Evolutionary conservation across 2,888 invertebrate genomes (phyloP), one percentile per base, ranked within the genome.

Genomic region (Poecilus cupreus): DNA sequence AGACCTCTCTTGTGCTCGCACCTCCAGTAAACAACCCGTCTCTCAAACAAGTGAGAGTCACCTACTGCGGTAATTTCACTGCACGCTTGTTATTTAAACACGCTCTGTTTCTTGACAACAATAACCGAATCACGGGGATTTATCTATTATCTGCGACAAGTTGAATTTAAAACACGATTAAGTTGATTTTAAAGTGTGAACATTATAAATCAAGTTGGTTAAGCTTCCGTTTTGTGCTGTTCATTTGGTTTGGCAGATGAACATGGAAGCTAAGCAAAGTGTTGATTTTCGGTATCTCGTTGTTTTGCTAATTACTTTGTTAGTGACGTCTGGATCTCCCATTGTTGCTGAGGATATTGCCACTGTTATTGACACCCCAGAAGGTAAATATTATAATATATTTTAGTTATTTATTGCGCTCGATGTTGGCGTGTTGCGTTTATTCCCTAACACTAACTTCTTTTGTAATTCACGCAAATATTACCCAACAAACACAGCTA

Each of bases 61-160:
- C n/a, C 49, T n/a, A 16, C 4, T 8, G 51, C 22, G 18, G 77
- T 54, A 77, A 70, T 80, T 80, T 80, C 80, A 80, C 80, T 39
- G 11, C 26, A 32, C 54, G 57, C 26, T 57, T 76, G 54, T 76
- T 57, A 76, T 78, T 64, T 11, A 22, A 37, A 49, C 64, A 72
- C 70, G 80, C 72, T 80, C 80, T 80, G 80, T 70, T 80, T 80
- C 51, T 43, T 39, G 10, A 72, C 18, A 80, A 80, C 80, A 80
- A 80, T 72, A 64, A 39, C 46, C n/a, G 6, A 13, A 22, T n/a
- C 22, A 24, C 22, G 22, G 37, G 24, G 75, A 75, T 51, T 75
- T 75, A 32, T 37, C 64, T 32, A 8, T 22, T 54, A 49, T 79
- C 51, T 70, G 22, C 24, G 72, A 64, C 76, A 18, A 57, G 32